Base-by-base conservation (phyloP, 23 tunicate species). In the Halocynthia roretzi region DNA sequence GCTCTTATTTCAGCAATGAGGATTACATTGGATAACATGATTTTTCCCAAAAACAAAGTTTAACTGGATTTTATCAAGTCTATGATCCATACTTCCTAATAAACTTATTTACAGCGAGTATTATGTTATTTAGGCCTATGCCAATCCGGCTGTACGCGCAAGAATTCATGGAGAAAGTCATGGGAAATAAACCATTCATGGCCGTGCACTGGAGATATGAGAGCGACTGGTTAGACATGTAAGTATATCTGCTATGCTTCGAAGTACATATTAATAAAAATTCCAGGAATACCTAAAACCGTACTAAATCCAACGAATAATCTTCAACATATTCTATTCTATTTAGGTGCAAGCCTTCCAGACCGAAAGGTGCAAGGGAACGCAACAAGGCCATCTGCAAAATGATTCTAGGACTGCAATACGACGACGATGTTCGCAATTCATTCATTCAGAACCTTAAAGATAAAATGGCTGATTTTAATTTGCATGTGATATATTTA, bases 171-270 rank as follows among this genome's bases (percentile, higher is more conserved):
- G 88, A 76, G 52, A 80, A 89, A 7, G 87, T 76, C 51, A 88
- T 94, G 87, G 83, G 78, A 19, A 81, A 82, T 68, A 61, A 71
- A 70, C 87, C 84, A 0, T 94, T 62, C 67, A 88, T 94, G 91
- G 94, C 94, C 7, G 95, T 94, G 7, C 99, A 94, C 62, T 94
- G 99, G 99, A 71, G 99, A 81, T 94, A 94, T 53, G 99, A 94
- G 78, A 91, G 97, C 7, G 99, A 94, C 68, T 94, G 99, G 99
- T 78, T 94, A 56, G 99, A 94, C 77, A 94, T 94, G 99, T 94
- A 68, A 81, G 95, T 76, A 44, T 12, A 2, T 21, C 49, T 62
- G 44, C 44, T 31, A 31, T 31, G 44, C 1, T 31, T 31, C 44
- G 4, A 31, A 31, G 44, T 31, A 0, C 4, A 31, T 31, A 31